Percentiles rank a stretch among this genome's conserved stretches.
Evolutionary conservation across 2,113 vertebrate species (phyloP).

Genomic region (Cheilinus undulatus): DNA sequence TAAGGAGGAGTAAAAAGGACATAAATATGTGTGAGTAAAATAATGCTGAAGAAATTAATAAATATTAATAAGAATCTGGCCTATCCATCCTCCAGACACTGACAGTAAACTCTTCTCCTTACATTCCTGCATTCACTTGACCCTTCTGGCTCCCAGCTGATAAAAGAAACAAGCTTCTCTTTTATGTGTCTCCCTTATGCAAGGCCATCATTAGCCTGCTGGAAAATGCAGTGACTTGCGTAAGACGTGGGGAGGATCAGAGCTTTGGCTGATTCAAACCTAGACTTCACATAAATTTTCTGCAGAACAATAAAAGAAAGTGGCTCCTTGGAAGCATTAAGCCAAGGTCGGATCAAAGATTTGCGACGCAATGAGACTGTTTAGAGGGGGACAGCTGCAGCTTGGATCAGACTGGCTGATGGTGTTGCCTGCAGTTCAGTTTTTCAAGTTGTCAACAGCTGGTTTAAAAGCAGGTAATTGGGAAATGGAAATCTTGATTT

Average conservation of each 20-base stretch:
- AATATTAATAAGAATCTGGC: not conserved
- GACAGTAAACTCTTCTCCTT: constrained; percentile 41
- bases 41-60: not conserved
- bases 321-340: constrained; percentile 28
- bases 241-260: constrained; percentile 53
- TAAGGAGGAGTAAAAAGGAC: not conserved
- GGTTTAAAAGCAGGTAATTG: too few species aligned
- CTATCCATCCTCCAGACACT: constrained; percentile 14
- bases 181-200: constrained; percentile 71
- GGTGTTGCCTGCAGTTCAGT: too few species aligned
- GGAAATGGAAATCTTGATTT: too few species aligned
- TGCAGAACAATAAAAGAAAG: constrained; percentile 37
- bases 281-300: constrained; percentile 42
- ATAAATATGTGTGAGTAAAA: not conserved
- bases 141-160: constrained; percentile 61
- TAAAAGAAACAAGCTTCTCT: constrained; percentile 69
- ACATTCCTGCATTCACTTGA: constrained; percentile 67
- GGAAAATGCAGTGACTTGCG: constrained; percentile 56
- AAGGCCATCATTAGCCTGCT: constrained; percentile 68
- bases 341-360: too few species aligned
- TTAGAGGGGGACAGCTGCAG: too few species aligned
- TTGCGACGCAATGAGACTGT: too few species aligned
- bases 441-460: too few species aligned
- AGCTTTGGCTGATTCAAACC: constrained; percentile 37
- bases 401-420: too few species aligned